Percentiles rank a stretch among this genome's conserved stretches.
phyloP scores from a whole-genome alignment of 2,888 invertebrate species.

The Tenthredo livida region DNA sequence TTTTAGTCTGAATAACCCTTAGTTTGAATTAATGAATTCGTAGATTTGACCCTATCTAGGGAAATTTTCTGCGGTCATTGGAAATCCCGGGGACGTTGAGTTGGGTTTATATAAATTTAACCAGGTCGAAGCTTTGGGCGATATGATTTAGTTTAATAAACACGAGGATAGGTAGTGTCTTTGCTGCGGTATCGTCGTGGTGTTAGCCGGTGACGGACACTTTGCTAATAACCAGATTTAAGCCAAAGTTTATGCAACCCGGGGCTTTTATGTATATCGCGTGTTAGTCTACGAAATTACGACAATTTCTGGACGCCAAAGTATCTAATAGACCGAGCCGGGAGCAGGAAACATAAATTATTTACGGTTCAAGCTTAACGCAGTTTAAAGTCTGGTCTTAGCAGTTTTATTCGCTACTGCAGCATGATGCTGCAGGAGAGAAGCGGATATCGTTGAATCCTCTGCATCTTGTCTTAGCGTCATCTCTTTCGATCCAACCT shows the following conservation, averaged over 20 bases:
- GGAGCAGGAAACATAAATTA: conserved; percentile 62
- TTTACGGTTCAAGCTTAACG: conserved; percentile 52
- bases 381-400: conserved; percentile 20
- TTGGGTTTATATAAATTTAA: conserved; percentile 31
- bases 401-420: conserved; percentile 23
- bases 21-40: background rate
- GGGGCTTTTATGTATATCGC: conserved; percentile 13
- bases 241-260: conserved; percentile 32
- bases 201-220: conserved; percentile 32
- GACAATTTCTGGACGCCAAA: conserved; percentile 46
- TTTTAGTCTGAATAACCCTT: background rate
- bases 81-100: conserved; percentile 10
- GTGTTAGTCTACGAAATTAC: conserved; percentile 37
- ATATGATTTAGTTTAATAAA: background rate
- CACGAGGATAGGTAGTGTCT: background rate
- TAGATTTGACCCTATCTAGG: background rate
- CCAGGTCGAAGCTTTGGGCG: background rate
- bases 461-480: conserved; percentile 27
- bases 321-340: conserved; percentile 63
- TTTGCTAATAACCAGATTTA: conserved; percentile 31
- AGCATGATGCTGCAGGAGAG: background rate
- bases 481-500: background rate
- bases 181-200: background rate
- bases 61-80: background rate
- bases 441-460: conserved; percentile 1